phyloP scores from a whole-genome alignment of 2,113 vertebrate genomes.

The Lycaon pictus region DNA sequence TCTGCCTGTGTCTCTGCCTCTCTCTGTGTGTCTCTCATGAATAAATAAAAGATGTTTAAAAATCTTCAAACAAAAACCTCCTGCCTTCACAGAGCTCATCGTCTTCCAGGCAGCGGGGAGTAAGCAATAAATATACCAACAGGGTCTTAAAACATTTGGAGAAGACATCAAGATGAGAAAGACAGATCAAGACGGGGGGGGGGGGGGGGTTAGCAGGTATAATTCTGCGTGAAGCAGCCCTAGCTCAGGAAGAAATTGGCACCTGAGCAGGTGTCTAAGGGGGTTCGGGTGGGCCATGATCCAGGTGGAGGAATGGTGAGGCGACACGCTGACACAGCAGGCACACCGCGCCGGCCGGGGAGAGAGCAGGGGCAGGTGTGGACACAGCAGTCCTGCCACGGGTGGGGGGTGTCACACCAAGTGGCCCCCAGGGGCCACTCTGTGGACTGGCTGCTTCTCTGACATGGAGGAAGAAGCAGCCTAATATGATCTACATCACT shows the following conservation, averaged over 20 bases:
- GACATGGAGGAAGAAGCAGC: background rate
- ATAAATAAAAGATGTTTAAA: too few relatives aligned
- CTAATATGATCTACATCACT: background rate
- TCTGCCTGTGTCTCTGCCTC: too few relatives aligned
- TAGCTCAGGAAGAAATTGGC: background rate
- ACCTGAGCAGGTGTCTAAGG: background rate
- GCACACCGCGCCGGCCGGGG: too few relatives aligned
- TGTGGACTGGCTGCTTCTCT: background rate
- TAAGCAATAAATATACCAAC: background rate
- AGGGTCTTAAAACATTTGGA: background rate
- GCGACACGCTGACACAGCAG: too few relatives aligned
- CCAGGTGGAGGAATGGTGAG: background rate
- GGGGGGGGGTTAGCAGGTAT: rapidly evolving
- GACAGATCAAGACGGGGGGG: background rate
- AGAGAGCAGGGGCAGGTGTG: background rate
- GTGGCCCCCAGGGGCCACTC: background rate
- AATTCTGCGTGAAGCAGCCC: background rate
- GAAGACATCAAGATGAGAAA: background rate
- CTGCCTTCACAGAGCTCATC: background rate
- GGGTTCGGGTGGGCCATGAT: background rate
- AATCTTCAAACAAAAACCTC: too few relatives aligned
- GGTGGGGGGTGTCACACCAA: background rate
- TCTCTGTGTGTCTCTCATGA: too few relatives aligned
- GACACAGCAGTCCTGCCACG: too few relatives aligned
- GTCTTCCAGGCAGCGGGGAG: background rate